Evolutionary conservation across 2,888 invertebrate species (phyloP).

Genomic region (Drosophila yooni): DNA sequence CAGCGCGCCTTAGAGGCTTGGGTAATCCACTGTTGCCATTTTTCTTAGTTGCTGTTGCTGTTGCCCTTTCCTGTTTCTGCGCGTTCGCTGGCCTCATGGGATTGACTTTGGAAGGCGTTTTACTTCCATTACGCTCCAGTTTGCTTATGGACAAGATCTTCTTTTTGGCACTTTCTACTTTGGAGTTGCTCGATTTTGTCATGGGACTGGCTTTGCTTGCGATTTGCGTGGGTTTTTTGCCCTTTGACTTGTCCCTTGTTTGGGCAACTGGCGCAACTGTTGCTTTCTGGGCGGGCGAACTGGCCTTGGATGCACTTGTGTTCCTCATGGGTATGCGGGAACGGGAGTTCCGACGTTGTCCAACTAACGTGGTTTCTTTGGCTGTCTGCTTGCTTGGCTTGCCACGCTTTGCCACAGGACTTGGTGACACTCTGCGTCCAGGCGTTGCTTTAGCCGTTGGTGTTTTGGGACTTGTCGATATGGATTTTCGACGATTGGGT

Average conservation of each 20-base stretch:
- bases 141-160: conserved; percentile 62
- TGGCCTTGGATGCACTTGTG: conserved; percentile 34
- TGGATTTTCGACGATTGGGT: conserved; percentile 74
- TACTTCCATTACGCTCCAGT: conserved; percentile 48
- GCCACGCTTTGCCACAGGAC: conserved; percentile 54
- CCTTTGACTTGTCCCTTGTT: conserved; percentile 38
- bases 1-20: conserved; percentile 16
- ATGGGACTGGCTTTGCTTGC: conserved; percentile 59
- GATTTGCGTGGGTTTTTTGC: conserved; percentile 30
- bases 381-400: conserved; percentile 28
- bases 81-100: conserved; percentile 17
- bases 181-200: conserved; percentile 44
- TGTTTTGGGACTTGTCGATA: conserved; percentile 76
- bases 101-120: conserved; percentile 44
- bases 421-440: conserved; percentile 73
- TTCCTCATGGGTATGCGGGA: conserved; percentile 81
- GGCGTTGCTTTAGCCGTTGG: conserved; percentile 16
- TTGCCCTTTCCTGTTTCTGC: conserved; percentile 31
- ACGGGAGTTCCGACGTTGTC: conserved; percentile 56
- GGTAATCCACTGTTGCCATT: conserved; percentile 47
- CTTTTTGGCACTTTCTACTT: conserved; percentile 84
- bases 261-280: conserved; percentile 13
- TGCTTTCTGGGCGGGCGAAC: conserved; percentile 56
- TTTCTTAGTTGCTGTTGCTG: conserved; percentile 29
- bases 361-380: conserved; percentile 26